These are phyloP conservation scores for Lypha dubia DNA, from an alignment of 2,888 invertebrate species.

Conservation along the genomic window DNA sequence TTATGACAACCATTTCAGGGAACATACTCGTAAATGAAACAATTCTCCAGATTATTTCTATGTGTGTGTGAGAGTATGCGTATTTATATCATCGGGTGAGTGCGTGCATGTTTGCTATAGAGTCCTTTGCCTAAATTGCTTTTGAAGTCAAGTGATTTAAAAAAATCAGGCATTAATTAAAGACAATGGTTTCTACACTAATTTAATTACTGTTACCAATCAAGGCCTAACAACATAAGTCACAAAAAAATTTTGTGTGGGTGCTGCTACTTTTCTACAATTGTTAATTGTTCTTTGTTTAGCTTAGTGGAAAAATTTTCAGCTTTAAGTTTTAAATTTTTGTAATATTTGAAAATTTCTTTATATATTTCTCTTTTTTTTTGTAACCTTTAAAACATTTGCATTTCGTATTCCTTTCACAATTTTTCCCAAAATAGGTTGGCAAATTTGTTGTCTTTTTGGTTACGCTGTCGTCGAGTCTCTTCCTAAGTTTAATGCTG, in stretches of 20 bases:
- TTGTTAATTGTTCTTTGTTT: not conserved
- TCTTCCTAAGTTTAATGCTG: not conserved
- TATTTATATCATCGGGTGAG: not conserved
- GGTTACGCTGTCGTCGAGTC: conserved; percentile 14
- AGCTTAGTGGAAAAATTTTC: not conserved
- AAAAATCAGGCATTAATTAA: conserved; percentile 69
- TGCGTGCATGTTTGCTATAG: not conserved
- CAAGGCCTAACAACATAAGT: conserved; percentile 12
- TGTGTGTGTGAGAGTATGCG: not conserved
- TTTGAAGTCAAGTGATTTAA: conserved; percentile 45
- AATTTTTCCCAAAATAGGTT: conserved; percentile 34
- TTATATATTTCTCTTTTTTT: not conserved
- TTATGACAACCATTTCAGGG: conserved; percentile 54
- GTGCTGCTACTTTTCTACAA: not conserved
- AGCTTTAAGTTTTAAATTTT: conserved; percentile 2
- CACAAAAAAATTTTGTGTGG: not conserved
- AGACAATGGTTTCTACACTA: conserved; percentile 55
- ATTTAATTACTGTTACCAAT: conserved; percentile 59
- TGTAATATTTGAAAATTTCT: not conserved
- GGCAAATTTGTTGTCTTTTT: conserved; percentile 54
- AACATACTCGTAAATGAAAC: conserved; percentile 22
- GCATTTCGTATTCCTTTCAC: conserved; percentile 27
- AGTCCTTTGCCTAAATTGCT: conserved; percentile 22
- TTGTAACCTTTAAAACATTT: conserved; percentile 1
- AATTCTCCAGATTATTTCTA: not conserved